These are phyloP conservation scores for Cariama cristata DNA, from an alignment of 2,113 vertebrate species.

Conservation along the genomic window DNA sequence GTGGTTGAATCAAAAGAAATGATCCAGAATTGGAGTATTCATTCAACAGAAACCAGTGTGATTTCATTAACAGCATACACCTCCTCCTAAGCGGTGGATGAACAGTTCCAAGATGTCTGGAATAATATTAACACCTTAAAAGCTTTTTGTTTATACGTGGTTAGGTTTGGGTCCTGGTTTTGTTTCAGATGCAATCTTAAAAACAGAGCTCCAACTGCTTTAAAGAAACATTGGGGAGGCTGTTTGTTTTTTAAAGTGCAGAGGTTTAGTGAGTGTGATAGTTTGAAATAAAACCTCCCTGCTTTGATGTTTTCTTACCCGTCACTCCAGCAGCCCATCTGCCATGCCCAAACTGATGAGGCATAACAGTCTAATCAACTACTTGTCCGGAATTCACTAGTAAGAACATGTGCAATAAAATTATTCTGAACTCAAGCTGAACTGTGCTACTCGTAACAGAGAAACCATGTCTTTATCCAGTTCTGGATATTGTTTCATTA, in stretches of 20 bases:
- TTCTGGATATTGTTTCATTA: background rate
- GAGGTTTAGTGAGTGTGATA: background rate
- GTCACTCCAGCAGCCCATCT: background rate
- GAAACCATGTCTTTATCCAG: background rate
- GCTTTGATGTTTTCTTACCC: conserved; percentile 29
- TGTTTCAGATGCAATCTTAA: conserved; percentile 6
- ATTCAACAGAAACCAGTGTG: background rate
- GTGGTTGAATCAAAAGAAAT: background rate
- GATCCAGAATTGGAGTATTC: background rate
- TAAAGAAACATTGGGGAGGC: background rate
- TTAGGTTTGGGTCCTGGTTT: background rate
- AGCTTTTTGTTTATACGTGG: conserved; percentile 7
- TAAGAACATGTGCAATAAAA: background rate
- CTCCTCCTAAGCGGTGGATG: background rate
- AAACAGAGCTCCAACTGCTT: conserved; percentile 4
- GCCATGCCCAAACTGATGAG: background rate
- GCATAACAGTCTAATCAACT: background rate
- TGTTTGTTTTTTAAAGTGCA: conserved; percentile 3
- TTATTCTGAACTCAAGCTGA: background rate
- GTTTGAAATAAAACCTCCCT: background rate
- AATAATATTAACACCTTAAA: conserved; percentile 23
- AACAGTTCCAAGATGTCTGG: background rate
- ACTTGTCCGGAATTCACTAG: background rate
- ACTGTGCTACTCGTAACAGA: background rate
- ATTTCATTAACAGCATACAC: background rate